Percentiles rank a stretch among this genome's conserved stretches.
These are phyloP conservation scores for Pseudoatta argentina DNA, from an alignment of 1,140 invertebrate genomes.

Conservation along the genomic window DNA sequence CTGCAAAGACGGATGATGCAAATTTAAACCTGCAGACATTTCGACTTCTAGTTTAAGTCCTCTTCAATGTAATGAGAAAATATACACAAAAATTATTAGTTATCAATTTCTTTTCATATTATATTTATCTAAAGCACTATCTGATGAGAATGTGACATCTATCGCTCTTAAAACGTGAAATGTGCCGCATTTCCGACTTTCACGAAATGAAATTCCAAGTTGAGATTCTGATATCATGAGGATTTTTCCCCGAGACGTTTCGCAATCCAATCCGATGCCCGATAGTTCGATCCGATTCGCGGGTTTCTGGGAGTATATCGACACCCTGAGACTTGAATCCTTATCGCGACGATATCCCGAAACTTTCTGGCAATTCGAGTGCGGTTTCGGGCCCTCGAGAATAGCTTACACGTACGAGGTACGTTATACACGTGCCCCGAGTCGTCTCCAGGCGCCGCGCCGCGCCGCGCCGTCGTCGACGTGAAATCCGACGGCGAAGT, in stretches of 20 bases:
- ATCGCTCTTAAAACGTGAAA: not conserved
- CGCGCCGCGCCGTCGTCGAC: not conserved
- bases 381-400: slow-evolving; percentile 25
- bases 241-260: slow-evolving; percentile 35
- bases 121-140: not conserved
- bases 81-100: not conserved
- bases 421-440: slow-evolving; percentile 15
- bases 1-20: too few species aligned
- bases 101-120: slow-evolving; percentile 6
- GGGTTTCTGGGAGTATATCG: slow-evolving; percentile 6
- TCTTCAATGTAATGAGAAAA: too few species aligned
- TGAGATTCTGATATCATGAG: slow-evolving; percentile 9
- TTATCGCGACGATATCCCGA: slow-evolving; percentile 34
- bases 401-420: slow-evolving; percentile 47
- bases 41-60: too few species aligned
- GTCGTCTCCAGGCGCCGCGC: slow-evolving; percentile 17
- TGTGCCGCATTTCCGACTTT: slow-evolving; percentile 29
- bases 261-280: slow-evolving; percentile 24
- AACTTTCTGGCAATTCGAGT: slow-evolving; percentile 6
- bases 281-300: slow-evolving; percentile 40
- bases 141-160: not conserved
- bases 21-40: too few species aligned
- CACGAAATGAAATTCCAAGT: slow-evolving; percentile 30
- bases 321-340: not conserved
- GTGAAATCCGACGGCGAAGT: slow-evolving; percentile 33